Base-by-base conservation (phyloP, 2,888 invertebrate genomes). In the Catocala fraxini region DNA sequence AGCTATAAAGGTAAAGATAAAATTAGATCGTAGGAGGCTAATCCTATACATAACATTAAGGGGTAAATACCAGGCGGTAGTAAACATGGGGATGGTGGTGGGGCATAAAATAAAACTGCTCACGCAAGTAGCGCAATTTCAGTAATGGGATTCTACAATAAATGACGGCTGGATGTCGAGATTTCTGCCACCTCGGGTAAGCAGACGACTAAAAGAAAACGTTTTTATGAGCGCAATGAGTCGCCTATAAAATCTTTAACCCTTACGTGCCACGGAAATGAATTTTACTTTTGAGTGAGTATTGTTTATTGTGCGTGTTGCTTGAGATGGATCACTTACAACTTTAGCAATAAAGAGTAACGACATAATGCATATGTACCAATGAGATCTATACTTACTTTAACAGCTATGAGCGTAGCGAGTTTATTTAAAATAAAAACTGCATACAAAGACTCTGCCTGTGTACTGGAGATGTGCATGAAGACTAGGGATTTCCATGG, bases 71-170 rank as follows among this genome's bases (percentile, higher is more conserved):
- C 63, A 61, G 59, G 53, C 41, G 34, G 71, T 64, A 73, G 75
- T 84, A 81, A 81, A 84, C 79, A 83, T 77, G 71, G 64, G 71
- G 68, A 75, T 75, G 76, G 72, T 75, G 73, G 78, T 61, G 64
- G 74, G 74, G 68, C 77, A 82, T 87, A 85, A 89, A 89, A 89
- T 85, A 83, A 85, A 86, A 87, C 83, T 81, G 86, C 84, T 81
- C 81, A 81, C 83, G 80, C 81, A 84, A 86, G 85, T 82, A 80
- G 78, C 75, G 70, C 81, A 77, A 81, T 89, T 87, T 75, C 68
- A 68, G 77, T 88, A 90, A 90, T 88, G 82, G 84, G 81, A 86
- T 89, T 83, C 77, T 81, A 75, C 74, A 77, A 79, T 82, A 83
- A 87, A 86, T 85, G 83, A 81, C 81, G 79, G 76, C 82, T 73